phyloP scores from a whole-genome alignment of 2,113 vertebrate genomes.

The Sceloporus undulatus region DNA sequence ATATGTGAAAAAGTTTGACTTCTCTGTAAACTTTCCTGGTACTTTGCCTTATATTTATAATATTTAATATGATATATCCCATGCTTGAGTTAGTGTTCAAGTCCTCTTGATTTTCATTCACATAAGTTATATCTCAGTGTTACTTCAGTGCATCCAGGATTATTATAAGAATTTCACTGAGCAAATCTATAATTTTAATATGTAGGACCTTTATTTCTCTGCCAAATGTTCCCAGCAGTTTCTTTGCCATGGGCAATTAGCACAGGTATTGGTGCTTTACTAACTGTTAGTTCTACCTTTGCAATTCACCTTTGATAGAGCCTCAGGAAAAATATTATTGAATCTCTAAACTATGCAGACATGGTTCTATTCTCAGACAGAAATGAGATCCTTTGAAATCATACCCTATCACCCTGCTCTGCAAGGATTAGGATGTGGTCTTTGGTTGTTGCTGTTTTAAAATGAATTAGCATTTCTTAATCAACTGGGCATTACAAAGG shows the following conservation, averaged over 20 bases:
- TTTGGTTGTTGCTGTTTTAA: constrained; percentile 44
- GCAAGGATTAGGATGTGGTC: background rate
- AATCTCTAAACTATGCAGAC: constrained; percentile 20
- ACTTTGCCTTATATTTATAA: constrained; percentile 37
- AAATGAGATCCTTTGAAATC: background rate
- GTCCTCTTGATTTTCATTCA: constrained; percentile 25
- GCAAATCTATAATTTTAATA: constrained; percentile 52
- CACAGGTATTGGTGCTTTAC: constrained; percentile 26
- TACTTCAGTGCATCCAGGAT: constrained; percentile 36
- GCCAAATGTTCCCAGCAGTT: constrained; percentile 48
- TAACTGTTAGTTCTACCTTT: constrained; percentile 48
- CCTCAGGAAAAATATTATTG: constrained; percentile 35
- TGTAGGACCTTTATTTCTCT: constrained; percentile 34
- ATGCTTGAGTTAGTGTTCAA: constrained; percentile 15
- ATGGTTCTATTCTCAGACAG: constrained; percentile 38
- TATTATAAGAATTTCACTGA: constrained; percentile 39
- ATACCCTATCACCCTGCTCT: constrained; percentile 40
- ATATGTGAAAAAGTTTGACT: constrained; percentile 34
- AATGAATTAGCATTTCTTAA: constrained; percentile 42
- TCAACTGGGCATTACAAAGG: constrained; percentile 41
- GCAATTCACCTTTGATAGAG: constrained; percentile 57
- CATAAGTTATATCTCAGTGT: constrained; percentile 35
- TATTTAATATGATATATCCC: background rate
- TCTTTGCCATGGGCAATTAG: constrained; percentile 27
- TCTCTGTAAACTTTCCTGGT: constrained; percentile 47